phyloP scores from a whole-genome alignment of 2,888 invertebrate genomes.

The Phyto melanocephala region DNA sequence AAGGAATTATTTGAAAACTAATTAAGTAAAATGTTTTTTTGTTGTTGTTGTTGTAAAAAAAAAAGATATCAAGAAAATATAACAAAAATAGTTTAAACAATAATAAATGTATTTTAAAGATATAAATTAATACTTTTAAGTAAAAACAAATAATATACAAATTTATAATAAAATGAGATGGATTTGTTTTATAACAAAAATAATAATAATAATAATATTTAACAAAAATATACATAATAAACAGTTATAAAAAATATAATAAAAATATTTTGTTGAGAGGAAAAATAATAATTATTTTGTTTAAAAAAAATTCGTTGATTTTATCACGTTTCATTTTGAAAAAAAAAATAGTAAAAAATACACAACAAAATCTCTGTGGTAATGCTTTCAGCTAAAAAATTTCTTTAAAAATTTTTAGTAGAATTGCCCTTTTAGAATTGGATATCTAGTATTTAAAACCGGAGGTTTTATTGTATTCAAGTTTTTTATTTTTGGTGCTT shows the following conservation, averaged over 20 bases:
- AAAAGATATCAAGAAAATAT: too few species aligned
- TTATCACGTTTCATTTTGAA: slow-evolving; percentile 51
- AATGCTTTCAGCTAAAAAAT: slow-evolving; percentile 11
- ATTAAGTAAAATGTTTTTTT: neutral
- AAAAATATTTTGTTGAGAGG: neutral
- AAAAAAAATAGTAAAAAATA: too few species aligned
- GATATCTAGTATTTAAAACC: too few species aligned
- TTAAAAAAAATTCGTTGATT: slow-evolving; percentile 60
- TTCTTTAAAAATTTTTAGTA: too few species aligned
- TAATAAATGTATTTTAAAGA: neutral
- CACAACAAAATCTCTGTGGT: neutral
- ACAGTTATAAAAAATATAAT: neutral
- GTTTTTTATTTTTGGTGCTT: too few species aligned
- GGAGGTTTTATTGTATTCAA: too few species aligned
- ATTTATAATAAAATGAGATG: neutral
- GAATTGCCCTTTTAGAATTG: too few species aligned
- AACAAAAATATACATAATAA: slow-evolving; percentile 18
- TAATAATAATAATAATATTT: neutral
- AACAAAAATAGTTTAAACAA: neutral
- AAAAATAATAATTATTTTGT: neutral
- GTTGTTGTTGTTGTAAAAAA: too few species aligned
- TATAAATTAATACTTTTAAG: slow-evolving; percentile 43
- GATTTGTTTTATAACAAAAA: neutral
- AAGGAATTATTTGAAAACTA: neutral
- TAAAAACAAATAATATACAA: neutral